These are phyloP conservation scores for Rostratula benghalensis DNA, from an alignment of 2,113 vertebrate genomes.

Conservation along the genomic window DNA sequence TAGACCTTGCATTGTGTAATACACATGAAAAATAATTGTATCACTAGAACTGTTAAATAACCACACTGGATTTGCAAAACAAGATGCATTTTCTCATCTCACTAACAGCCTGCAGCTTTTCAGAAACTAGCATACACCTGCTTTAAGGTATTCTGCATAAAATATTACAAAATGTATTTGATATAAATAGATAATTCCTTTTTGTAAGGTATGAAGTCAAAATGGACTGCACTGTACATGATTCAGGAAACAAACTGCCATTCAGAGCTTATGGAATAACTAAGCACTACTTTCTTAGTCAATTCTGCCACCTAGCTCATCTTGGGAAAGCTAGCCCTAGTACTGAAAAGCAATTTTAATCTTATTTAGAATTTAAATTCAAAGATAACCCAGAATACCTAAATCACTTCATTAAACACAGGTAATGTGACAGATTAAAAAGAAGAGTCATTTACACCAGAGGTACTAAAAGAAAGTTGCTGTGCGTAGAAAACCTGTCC, in stretches of 20 bases:
- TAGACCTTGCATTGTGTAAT: constrained; percentile 1
- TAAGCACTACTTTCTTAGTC: constrained; percentile 32
- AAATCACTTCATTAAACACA: constrained; percentile 53
- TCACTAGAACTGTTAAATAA: constrained; percentile 54
- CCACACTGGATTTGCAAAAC: constrained; percentile 31
- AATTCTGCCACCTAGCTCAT: constrained; percentile 53
- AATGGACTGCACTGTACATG: constrained; percentile 1
- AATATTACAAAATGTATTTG: not conserved
- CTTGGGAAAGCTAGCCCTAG: not conserved
- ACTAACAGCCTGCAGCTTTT: not conserved
- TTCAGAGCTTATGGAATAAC: not conserved
- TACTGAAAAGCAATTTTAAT: not conserved
- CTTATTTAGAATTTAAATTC: not conserved
- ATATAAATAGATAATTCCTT: constrained; percentile 42
- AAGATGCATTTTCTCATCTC: not conserved
- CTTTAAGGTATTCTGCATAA: constrained; percentile 23
- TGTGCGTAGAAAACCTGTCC: constrained; percentile 47
- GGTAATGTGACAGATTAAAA: constrained; percentile 10
- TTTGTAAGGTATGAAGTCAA: constrained; percentile 34
- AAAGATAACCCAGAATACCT: constrained; percentile 8
- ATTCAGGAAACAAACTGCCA: constrained; percentile 20
- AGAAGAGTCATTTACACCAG: not conserved
- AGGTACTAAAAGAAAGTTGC: constrained; percentile 32
- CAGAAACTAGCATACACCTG: constrained; percentile 20
- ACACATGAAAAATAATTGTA: constrained; percentile 36